Conservation (phyloP, 2,797 vertebrate genomes). For the Prionace glauca region DNA sequence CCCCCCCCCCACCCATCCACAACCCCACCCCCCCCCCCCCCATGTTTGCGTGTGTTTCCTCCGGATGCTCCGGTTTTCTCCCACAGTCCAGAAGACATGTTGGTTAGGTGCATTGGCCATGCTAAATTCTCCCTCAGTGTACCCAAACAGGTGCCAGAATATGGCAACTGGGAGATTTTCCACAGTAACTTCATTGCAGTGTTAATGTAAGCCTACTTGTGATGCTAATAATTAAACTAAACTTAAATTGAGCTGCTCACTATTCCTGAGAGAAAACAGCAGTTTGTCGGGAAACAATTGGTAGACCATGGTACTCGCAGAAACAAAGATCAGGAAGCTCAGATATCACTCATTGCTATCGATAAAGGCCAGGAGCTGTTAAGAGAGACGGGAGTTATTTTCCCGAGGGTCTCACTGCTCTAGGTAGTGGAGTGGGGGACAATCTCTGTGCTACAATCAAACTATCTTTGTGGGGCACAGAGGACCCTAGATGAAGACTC, state of each 20-base stretch:
- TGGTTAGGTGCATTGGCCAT: too few species aligned
- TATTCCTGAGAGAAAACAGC: not conserved
- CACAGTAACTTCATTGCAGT: too few species aligned
- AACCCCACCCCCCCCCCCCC: too few species aligned
- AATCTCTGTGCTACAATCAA: not conserved
- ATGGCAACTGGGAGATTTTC: too few species aligned
- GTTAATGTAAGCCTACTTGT: too few species aligned
- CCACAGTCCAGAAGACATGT: too few species aligned
- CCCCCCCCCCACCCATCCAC: too few species aligned
- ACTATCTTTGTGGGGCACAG: not conserved
- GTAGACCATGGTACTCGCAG: not conserved
- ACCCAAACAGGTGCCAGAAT: too few species aligned
- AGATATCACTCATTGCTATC: not conserved
- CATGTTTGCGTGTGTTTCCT: too few species aligned
- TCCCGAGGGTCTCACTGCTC: not conserved
- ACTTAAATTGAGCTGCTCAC: not conserved
- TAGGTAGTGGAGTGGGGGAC: not conserved
- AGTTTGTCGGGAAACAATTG: not conserved
- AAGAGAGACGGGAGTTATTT: not conserved
- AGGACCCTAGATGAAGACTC: not conserved
- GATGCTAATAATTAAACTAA: too few species aligned
- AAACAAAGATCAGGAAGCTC: not conserved
- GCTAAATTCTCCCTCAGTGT: too few species aligned
- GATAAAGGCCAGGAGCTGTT: not conserved
- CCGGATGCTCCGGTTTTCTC: too few species aligned